A percentile compares a stretch with the other conserved stretches of the same genome.
phyloP scores from a whole-genome alignment of 2,113 vertebrate genomes.

The Esox niger region DNA sequence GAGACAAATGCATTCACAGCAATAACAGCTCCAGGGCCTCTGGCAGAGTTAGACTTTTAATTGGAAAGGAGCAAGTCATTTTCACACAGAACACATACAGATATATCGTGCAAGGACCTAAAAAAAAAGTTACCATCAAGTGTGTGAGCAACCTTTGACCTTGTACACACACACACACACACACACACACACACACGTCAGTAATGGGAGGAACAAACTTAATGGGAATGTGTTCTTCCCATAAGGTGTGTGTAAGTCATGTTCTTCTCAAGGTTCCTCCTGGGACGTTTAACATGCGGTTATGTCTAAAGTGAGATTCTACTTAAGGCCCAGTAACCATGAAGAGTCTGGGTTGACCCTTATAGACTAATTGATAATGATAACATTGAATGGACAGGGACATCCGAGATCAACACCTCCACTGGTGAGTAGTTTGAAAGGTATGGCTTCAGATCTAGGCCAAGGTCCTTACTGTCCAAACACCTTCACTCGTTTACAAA shows the following conservation, averaged over 20 bases:
- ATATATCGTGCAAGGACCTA: neutral
- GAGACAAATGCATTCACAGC: neutral
- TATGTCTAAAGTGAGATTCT: neutral
- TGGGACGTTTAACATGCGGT: neutral
- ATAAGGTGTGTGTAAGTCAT: neutral
- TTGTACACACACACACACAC: too few relatives aligned
- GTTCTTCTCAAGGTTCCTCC: neutral
- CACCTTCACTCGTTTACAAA: neutral
- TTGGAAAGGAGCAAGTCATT: neutral
- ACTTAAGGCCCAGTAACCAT: neutral
- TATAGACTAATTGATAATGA: too few relatives aligned
- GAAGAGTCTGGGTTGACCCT: too few relatives aligned
- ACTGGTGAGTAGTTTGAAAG: too few relatives aligned
- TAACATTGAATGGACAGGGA: too few relatives aligned
- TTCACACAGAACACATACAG: neutral
- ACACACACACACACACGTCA: too few relatives aligned
- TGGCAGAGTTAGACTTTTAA: neutral
- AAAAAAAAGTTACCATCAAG: neutral
- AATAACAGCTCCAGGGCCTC: neutral
- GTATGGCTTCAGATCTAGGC: too few relatives aligned
- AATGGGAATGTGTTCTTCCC: too few relatives aligned
- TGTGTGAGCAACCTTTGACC: neutral
- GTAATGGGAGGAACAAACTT: too few relatives aligned
- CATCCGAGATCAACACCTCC: too few relatives aligned
- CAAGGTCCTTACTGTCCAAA: neutral